Conservation (phyloP, 2,797 vertebrate species). For the Antrozous pallidus region DNA sequence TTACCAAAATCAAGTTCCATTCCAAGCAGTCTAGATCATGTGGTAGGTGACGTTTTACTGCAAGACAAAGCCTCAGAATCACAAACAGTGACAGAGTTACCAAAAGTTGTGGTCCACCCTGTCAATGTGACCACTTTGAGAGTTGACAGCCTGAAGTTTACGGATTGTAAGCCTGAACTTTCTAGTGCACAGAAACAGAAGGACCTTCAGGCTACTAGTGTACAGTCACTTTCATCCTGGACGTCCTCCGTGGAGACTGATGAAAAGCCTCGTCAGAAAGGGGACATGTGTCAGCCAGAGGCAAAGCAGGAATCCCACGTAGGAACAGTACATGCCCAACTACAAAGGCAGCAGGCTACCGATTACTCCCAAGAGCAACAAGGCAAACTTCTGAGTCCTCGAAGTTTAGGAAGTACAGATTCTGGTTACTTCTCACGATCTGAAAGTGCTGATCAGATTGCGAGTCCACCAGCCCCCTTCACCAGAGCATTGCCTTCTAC, state of each 20-base stretch:
- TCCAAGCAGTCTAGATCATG: slow-evolving; percentile 83
- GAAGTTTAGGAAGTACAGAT: slow-evolving; percentile 97
- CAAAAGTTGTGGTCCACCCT: slow-evolving; percentile 96
- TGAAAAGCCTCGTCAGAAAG: slow-evolving; percentile 83
- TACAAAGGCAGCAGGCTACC: slow-evolving; percentile 97
- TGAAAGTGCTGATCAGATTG: slow-evolving; percentile 96
- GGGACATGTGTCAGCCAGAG: slow-evolving; percentile 83
- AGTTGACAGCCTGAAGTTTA: slow-evolving; percentile 90
- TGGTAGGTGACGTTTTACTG: slow-evolving; percentile 81
- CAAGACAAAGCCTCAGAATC: slow-evolving; percentile 85
- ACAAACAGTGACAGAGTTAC: slow-evolving; percentile 88
- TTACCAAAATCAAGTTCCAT: slow-evolving; percentile 81
- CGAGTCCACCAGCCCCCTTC: slow-evolving; percentile 94
- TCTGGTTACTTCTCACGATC: slow-evolving; percentile 99
- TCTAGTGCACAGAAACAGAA: slow-evolving; percentile 87
- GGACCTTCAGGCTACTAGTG: slow-evolving; percentile 85
- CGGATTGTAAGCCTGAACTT: slow-evolving; percentile 87
- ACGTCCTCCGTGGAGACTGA: slow-evolving; percentile 87
- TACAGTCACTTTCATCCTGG: slow-evolving; percentile 83
- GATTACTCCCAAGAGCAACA: slow-evolving; percentile 95
- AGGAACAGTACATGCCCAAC: slow-evolving; percentile 89
- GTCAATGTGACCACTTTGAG: slow-evolving; percentile 91
- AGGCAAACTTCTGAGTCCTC: slow-evolving; percentile 94
- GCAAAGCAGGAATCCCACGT: slow-evolving; percentile 87
- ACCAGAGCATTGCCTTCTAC: slow-evolving; percentile 87